Conservation (phyloP, 1,140 invertebrate genomes). For the Zaprionus vittiger region DNA sequence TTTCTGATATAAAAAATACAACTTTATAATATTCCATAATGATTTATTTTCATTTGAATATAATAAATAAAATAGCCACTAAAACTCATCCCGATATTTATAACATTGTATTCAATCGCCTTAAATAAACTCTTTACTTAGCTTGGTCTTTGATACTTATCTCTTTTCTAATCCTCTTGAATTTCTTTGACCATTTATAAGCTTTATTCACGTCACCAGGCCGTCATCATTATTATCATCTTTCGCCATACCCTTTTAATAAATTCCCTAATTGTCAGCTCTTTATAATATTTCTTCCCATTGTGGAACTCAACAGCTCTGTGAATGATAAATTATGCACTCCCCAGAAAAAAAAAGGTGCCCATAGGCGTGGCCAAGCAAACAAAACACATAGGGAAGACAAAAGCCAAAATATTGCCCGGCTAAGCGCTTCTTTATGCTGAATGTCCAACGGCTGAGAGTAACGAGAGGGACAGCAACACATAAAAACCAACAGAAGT, state of each 20-base stretch:
- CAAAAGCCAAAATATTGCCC: slow-evolving; percentile 53
- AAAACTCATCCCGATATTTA: neutral
- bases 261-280: slow-evolving; percentile 44
- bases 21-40: too few species aligned
- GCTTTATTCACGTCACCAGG: slow-evolving; percentile 5
- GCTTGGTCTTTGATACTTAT: neutral
- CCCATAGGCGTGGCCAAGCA: slow-evolving; percentile 26
- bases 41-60: neutral
- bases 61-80: neutral
- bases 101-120: neutral
- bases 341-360: slow-evolving; percentile 10
- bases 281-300: slow-evolving; percentile 48
- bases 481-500: slow-evolving; percentile 45
- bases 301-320: slow-evolving; percentile 37
- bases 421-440: slow-evolving; percentile 40
- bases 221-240: neutral
- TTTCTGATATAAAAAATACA: too few species aligned
- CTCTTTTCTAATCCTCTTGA: neutral
- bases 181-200: neutral
- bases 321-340: slow-evolving; percentile 52
- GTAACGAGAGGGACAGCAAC: slow-evolving; percentile 24
- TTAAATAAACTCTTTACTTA: neutral
- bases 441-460: slow-evolving; percentile 8
- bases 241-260: slow-evolving; percentile 16
- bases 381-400: slow-evolving; percentile 29